Conservation (phyloP, 1,140 invertebrate species). For the Pseudomyrmex cubaensis region DNA sequence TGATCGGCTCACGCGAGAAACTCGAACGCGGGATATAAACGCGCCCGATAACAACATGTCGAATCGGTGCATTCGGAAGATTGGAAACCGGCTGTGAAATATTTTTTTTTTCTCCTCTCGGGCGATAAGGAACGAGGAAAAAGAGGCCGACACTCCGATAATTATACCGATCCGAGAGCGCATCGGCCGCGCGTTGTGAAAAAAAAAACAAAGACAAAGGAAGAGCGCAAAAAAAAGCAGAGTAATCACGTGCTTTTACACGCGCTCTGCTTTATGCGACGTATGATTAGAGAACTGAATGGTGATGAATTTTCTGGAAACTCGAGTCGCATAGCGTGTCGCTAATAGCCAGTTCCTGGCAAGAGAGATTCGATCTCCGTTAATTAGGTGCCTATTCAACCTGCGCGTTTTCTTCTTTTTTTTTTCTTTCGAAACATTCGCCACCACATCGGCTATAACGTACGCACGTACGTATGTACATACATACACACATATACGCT, state of each 20-base stretch:
- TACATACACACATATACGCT: no score
- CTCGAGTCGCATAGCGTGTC: not conserved
- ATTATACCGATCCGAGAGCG: not conserved
- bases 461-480: no score
- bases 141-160: not conserved
- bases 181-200: not conserved
- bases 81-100: not conserved
- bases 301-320: not conserved
- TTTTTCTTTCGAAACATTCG: no score
- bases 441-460: no score
- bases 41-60: not conserved
- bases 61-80: slow-evolving; percentile 10
- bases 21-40: not conserved
- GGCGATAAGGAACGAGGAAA: not conserved
- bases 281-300: not conserved
- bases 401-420: no score
- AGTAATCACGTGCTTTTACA: not conserved
- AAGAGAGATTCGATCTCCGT: not conserved
- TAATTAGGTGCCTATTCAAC: not conserved
- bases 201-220: not conserved
- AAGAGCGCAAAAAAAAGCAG: not conserved
- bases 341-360: not conserved
- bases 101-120: not conserved
- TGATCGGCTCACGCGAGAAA: slow-evolving; percentile 6
- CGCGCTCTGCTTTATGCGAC: not conserved